These are phyloP conservation scores for Felis catus DNA, from an alignment of 2,113 vertebrate species.

Conservation along the genomic window DNA sequence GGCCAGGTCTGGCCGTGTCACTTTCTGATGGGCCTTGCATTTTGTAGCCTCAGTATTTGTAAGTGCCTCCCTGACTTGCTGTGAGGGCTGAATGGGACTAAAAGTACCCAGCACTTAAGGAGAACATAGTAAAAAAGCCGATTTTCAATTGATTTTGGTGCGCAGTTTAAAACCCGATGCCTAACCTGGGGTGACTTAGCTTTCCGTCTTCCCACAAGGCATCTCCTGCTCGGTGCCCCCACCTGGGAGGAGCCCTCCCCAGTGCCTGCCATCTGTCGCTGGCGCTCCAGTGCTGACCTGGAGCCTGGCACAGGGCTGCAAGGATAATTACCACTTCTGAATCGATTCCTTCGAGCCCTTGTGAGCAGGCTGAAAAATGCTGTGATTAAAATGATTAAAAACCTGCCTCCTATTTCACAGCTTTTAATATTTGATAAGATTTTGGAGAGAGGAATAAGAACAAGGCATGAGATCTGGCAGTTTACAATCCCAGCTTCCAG, in stretches of 20 bases:
- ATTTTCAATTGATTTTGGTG: neutral
- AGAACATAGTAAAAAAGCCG: neutral
- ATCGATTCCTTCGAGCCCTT: constrained; percentile 71
- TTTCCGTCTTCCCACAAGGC: constrained; percentile 48
- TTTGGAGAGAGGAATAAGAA: constrained; percentile 51
- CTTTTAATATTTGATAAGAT: constrained; percentile 74
- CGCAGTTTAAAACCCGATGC: constrained; percentile 10
- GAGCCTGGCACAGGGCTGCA: constrained; percentile 7
- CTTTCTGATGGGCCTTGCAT: neutral
- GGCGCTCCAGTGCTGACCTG: constrained; percentile 13
- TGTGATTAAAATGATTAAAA: constrained; percentile 75
- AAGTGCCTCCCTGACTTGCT: neutral
- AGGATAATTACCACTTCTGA: constrained; percentile 66
- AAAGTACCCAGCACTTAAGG: neutral
- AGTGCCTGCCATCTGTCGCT: constrained; percentile 52
- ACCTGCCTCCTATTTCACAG: constrained; percentile 74
- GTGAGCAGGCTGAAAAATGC: constrained; percentile 74
- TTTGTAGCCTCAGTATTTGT: neutral
- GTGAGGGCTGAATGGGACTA: neutral
- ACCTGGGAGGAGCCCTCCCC: neutral
- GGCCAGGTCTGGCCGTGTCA: neutral
- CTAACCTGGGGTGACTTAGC: constrained; percentile 51
- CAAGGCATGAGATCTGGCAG: neutral
- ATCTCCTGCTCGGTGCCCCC: neutral
- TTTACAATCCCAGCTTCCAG: neutral